Base-by-base conservation (phyloP, 2,888 invertebrate genomes). In the Lycophotia porphyrea region DNA sequence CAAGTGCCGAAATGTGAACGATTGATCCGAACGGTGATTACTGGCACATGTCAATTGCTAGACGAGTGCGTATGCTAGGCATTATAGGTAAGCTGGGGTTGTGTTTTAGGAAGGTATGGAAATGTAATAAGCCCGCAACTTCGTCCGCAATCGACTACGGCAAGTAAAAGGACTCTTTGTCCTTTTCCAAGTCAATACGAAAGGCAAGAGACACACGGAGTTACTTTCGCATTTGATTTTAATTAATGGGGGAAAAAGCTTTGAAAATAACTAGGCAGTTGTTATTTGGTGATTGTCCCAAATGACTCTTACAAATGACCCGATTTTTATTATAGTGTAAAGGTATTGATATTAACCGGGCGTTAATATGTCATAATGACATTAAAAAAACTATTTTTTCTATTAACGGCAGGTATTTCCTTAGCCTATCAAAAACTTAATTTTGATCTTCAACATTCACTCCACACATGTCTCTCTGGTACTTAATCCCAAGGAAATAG, bases 11-110 rank as follows among this genome's bases (percentile, higher is more conserved):
- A 65, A 81, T 49, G 27, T 58, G 74, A 80, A 44, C 85, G 82
- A 81, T 81, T 81, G 85, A 81, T 81, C 68, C 42, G 60, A 42
- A 64, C 52, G 65, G 27, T 58, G 68, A 81, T 84, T 81, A 84
- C 36, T 82, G 44, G 61, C 63, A 58, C 55, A 64, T 69, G 49
- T 81, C 81, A 81, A 84, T 84, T 81, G 58, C 36, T 36, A 65
- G 39, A 65, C 64, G 44, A 55, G n/a, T 61, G 21, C 34, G 49
- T 81, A 11, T 63, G 31, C 21, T 18, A 15, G n/a, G 13, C 34
- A 15, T 64, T 49, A 58, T 52, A 73, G 15, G 8, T 15, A 21
- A 7, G 21, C 27, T 39, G 24, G 36, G 13, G 18, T 31, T 69
- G 18, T 49, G 7, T 71, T 27, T 36, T 68, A 27, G 34, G 13